These are phyloP conservation scores for Dromas ardeola DNA, from an alignment of 2,113 vertebrate species.

Conservation along the genomic window DNA sequence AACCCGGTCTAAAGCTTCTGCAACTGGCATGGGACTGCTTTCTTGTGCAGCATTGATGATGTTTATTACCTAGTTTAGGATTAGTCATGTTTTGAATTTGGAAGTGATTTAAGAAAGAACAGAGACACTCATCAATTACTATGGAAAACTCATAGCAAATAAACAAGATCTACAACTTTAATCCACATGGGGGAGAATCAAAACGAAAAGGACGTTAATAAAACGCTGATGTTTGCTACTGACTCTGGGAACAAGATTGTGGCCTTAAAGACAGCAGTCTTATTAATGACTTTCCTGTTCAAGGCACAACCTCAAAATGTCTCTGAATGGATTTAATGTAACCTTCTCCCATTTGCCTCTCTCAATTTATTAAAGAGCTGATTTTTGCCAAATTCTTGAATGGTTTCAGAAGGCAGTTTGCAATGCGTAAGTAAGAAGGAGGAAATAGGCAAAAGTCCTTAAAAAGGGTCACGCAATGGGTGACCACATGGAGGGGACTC, in stretches of 20 bases:
- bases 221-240: background rate
- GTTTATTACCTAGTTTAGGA: slow-evolving; percentile 88
- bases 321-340: background rate
- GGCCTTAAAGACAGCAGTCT: background rate
- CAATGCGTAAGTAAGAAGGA: background rate
- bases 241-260: background rate
- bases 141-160: background rate
- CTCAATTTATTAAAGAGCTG: background rate
- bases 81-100: background rate
- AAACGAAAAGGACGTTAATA: background rate
- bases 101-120: background rate
- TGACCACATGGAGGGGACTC: background rate
- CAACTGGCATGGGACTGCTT: slow-evolving; percentile 91
- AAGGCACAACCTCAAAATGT: background rate
- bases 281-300: background rate
- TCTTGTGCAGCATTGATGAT: slow-evolving; percentile 97
- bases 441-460: background rate
- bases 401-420: background rate
- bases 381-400: background rate
- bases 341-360: background rate
- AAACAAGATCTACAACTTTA: background rate
- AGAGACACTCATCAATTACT: background rate
- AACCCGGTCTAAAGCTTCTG: slow-evolving; percentile 93
- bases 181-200: background rate
- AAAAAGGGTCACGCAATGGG: background rate